Percentiles rank a stretch among this genome's conserved stretches.
phyloP scores from a whole-genome alignment of 2,888 invertebrate genomes.

The Candidula unifasciata region DNA sequence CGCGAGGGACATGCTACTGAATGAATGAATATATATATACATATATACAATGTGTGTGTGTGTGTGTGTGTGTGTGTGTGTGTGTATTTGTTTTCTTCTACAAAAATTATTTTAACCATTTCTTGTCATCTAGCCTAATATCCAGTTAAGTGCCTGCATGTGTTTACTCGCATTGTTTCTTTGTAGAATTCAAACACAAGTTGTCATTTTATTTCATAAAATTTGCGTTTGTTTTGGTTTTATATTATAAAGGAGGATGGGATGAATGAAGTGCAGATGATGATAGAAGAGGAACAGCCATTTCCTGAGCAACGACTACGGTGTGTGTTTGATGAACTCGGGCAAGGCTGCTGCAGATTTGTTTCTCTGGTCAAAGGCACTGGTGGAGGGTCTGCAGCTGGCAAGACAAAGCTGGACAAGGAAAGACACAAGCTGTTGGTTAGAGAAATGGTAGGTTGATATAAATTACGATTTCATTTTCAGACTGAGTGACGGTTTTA shows the following conservation, averaged over 20 bases:
- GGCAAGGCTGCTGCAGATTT: slow-evolving; percentile 81
- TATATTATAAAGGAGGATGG: slow-evolving; percentile 84
- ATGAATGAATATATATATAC: too few species aligned
- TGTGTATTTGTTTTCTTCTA: too few species aligned
- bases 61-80: too few species aligned
- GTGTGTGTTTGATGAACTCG: slow-evolving; percentile 84
- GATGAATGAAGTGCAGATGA: slow-evolving; percentile 82
- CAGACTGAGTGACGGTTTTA: not conserved
- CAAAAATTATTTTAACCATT: too few species aligned
- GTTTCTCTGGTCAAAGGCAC: slow-evolving; percentile 82
- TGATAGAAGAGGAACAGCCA: slow-evolving; percentile 82
- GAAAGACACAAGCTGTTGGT: slow-evolving; percentile 89
- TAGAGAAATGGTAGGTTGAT: slow-evolving; percentile 85
- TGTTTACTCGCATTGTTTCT: too few species aligned
- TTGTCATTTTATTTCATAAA: too few species aligned
- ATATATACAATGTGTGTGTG: too few species aligned
- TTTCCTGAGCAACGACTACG: slow-evolving; percentile 83
- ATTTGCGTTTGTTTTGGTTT: too few species aligned
- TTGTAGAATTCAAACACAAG: too few species aligned
- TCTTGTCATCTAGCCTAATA: too few species aligned
- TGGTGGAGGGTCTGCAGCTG: slow-evolving; percentile 78
- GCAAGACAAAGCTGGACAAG: slow-evolving; percentile 89
- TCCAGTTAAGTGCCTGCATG: too few species aligned
- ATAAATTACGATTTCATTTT: not conserved
- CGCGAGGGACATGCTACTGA: too few species aligned